Percentiles rank a stretch among this genome's conserved stretches.
phyloP scores from a whole-genome alignment of 2,888 invertebrate species.

The Linnaemya vulpina region DNA sequence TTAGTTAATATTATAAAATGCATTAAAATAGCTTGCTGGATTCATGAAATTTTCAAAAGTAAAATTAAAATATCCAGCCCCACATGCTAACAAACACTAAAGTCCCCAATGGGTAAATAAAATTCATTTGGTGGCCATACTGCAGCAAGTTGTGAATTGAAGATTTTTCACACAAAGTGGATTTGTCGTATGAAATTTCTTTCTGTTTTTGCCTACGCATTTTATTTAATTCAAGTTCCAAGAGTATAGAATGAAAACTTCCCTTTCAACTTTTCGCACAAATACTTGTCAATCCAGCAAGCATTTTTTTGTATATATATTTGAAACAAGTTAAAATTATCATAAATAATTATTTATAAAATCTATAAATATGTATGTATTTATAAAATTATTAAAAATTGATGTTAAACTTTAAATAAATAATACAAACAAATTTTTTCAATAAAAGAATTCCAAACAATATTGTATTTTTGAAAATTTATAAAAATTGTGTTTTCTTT shows the following conservation, averaged over 20 bases:
- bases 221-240: no score
- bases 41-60: no score
- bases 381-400: constrained; percentile 42
- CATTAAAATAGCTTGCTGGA: constrained; percentile 1
- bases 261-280: no score
- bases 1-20: no score
- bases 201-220: no score
- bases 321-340: constrained; percentile 6
- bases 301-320: not conserved
- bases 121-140: not conserved
- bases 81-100: no score
- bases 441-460: constrained; percentile 36
- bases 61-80: no score
- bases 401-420: constrained; percentile 41
- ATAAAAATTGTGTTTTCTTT: not conserved
- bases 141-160: no score
- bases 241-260: no score
- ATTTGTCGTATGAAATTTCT: no score
- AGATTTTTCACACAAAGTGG: no score
- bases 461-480: constrained; percentile 59
- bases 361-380: not conserved
- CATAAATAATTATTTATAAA: constrained; percentile 20
- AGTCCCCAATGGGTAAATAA: no score
- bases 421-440: constrained; percentile 32
- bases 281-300: constrained; percentile 4